Conservation (phyloP, 2,888 invertebrate species). For the Tipula unca region DNA sequence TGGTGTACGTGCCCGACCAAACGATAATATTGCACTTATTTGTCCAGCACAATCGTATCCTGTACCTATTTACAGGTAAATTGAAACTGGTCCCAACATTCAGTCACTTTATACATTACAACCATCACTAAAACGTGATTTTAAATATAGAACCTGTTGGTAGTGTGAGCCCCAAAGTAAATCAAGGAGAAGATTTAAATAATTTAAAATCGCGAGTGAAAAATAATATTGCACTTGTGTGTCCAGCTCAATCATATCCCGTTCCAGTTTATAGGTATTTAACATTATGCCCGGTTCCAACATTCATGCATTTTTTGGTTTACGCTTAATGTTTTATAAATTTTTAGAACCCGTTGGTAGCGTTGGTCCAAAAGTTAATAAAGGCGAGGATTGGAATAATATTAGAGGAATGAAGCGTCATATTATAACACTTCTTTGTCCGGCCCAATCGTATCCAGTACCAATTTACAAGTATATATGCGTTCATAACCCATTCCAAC, state of each 20-base stretch:
- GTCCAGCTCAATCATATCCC: constrained; percentile 52
- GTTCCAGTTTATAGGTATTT: not conserved
- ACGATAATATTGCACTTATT: constrained; percentile 49
- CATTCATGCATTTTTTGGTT: constrained; percentile 23
- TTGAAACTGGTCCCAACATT: not conserved
- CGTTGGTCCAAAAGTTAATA: constrained; percentile 57
- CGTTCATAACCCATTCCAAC: constrained; percentile 34
- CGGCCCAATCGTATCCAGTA: constrained; percentile 67
- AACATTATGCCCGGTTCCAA: constrained; percentile 23
- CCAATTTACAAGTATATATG: constrained; percentile 52
- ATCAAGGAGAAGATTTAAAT: constrained; percentile 43
- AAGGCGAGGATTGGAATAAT: constrained; percentile 55
- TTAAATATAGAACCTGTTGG: constrained; percentile 45
- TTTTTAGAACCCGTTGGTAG: constrained; percentile 45
- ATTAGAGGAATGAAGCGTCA: constrained; percentile 43
- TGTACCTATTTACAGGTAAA: constrained; percentile 55
- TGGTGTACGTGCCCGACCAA: constrained; percentile 44
- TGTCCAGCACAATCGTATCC: constrained; percentile 53
- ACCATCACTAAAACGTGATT: not conserved
- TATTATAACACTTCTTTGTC: constrained; percentile 59
- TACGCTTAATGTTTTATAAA: constrained; percentile 25
- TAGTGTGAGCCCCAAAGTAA: constrained; percentile 53
- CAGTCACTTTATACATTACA: not conserved
- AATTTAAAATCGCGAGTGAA: constrained; percentile 32
- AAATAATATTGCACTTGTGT: constrained; percentile 52